phyloP scores from a whole-genome alignment of 2,888 invertebrate genomes.

The Ennomos fuscantarius region DNA sequence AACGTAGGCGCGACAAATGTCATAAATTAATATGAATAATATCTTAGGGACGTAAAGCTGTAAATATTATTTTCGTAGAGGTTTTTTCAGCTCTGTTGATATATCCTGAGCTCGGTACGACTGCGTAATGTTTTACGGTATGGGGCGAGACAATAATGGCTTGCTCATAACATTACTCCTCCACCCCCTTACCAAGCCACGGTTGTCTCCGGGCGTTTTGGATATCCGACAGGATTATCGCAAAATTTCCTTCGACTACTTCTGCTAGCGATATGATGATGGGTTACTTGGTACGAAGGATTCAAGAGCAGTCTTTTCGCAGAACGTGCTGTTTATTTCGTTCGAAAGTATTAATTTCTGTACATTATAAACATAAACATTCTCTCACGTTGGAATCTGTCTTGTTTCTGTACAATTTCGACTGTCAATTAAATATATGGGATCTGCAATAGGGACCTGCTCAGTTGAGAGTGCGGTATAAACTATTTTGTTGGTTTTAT shows the following conservation, averaged over 20 bases:
- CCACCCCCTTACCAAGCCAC: conserved; percentile 73
- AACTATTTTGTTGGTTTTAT: too few species aligned
- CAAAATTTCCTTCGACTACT: conserved; percentile 15
- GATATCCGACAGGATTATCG: conserved; percentile 44
- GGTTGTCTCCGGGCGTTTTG: conserved; percentile 60
- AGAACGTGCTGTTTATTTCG: conserved; percentile 66
- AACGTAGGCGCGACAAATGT: conserved; percentile 24
- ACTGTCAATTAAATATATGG: too few species aligned
- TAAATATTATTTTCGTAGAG: conserved; percentile 46
- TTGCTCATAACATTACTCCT: conserved; percentile 86
- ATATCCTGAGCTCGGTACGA: conserved; percentile 69
- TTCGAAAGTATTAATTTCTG: conserved; percentile 62
- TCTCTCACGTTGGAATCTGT: conserved; percentile 41
- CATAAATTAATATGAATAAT: conserved; percentile 34
- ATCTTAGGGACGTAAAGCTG: conserved; percentile 20
- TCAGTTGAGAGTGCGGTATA: too few species aligned
- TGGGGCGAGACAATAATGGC: conserved; percentile 85
- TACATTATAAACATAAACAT: conserved; percentile 46
- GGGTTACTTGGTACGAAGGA: conserved; percentile 59
- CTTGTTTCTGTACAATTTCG: neutral
- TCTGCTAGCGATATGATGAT: conserved; percentile 23
- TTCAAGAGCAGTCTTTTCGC: conserved; percentile 66
- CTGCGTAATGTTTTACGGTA: conserved; percentile 85
- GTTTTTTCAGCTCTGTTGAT: conserved; percentile 72
- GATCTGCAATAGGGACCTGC: too few species aligned